Evolutionary conservation across 1,140 invertebrate genomes (phyloP).

Genomic region (Macrosteles quadrilineatus): DNA sequence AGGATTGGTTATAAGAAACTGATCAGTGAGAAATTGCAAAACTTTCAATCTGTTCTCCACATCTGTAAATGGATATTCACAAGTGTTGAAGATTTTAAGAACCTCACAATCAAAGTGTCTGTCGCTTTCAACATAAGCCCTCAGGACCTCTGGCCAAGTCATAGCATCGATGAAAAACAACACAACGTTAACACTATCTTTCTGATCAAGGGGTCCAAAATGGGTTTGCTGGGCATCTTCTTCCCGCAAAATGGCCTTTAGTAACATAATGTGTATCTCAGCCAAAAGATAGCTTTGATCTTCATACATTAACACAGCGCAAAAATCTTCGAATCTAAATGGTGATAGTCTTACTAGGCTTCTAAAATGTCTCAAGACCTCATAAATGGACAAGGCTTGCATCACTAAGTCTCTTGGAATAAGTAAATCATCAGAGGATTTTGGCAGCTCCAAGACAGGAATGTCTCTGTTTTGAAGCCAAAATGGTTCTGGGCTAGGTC

Average conservation of each 20-base stretch:
- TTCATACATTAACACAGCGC: conserved; percentile 85
- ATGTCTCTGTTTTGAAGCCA: conserved; percentile 79
- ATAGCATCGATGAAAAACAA: conserved; percentile 90
- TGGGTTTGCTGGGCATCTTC: conserved; percentile 94
- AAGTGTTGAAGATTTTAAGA: conserved; percentile 64
- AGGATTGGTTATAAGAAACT: conserved; percentile 91
- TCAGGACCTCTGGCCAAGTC: conserved; percentile 92
- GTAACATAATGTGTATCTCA: conserved; percentile 89
- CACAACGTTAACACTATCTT: conserved; percentile 93
- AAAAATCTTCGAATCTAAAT: conserved; percentile 95
- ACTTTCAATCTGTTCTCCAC: conserved; percentile 83
- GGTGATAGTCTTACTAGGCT: conserved; percentile 87
- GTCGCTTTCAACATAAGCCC: conserved; percentile 88
- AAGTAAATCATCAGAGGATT: conserved; percentile 88
- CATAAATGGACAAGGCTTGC: conserved; percentile 84
- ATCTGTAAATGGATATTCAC: conserved; percentile 87
- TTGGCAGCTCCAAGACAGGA: conserved; percentile 74
- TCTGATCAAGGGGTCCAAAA: conserved; percentile 93
- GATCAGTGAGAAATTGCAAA: conserved; percentile 88
- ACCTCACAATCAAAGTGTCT: conserved; percentile 73
- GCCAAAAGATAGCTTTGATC: conserved; percentile 88
- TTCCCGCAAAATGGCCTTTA: conserved; percentile 89
- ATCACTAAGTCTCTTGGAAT: conserved; percentile 78
- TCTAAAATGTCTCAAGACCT: conserved; percentile 90
- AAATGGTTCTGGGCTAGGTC: conserved; percentile 82